Evolutionary conservation across 2,888 invertebrate genomes (phyloP).

Genomic region (Laspeyria flexula): DNA sequence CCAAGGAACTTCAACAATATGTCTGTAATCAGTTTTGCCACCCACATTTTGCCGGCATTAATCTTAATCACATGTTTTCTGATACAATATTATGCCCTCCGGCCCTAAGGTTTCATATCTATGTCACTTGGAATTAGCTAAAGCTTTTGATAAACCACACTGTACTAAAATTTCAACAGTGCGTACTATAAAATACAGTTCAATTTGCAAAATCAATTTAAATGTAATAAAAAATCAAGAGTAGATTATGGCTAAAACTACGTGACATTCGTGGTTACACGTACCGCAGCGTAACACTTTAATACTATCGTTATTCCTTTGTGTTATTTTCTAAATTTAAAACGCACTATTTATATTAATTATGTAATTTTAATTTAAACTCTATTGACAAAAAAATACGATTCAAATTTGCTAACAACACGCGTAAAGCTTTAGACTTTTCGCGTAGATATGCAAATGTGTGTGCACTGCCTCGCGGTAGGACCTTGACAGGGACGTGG

Average conservation of each 20-base stretch:
- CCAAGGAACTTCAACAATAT: constrained; percentile 44
- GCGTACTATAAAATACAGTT: constrained; percentile 18
- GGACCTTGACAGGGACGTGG: constrained; percentile 75
- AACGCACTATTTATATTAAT: constrained; percentile 35
- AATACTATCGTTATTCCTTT: constrained; percentile 69
- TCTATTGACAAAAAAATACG: constrained; percentile 21
- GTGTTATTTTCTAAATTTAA: constrained; percentile 43
- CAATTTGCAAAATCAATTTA: constrained; percentile 36
- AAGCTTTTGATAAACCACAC: constrained; percentile 33
- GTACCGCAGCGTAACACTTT: constrained; percentile 67
- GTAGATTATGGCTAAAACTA: constrained; percentile 59
- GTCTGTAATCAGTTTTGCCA: constrained; percentile 37
- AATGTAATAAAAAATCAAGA: constrained; percentile 53
- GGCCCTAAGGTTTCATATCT: constrained; percentile 37
- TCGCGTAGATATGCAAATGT: constrained; percentile 55
- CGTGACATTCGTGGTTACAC: constrained; percentile 74
- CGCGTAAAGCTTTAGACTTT: constrained; percentile 51
- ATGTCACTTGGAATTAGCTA: constrained; percentile 29
- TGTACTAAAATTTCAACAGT: constrained; percentile 38
- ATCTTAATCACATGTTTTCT: constrained; percentile 52
- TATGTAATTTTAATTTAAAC: constrained; percentile 16
- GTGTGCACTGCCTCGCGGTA: constrained; percentile 72
- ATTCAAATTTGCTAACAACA: constrained; percentile 31
- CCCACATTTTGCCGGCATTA: constrained; percentile 46
- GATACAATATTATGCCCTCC: constrained; percentile 45